Conservation (phyloP, 35 echinoderm and acorn worm species). For the Heliocidaris erythrogramma region DNA sequence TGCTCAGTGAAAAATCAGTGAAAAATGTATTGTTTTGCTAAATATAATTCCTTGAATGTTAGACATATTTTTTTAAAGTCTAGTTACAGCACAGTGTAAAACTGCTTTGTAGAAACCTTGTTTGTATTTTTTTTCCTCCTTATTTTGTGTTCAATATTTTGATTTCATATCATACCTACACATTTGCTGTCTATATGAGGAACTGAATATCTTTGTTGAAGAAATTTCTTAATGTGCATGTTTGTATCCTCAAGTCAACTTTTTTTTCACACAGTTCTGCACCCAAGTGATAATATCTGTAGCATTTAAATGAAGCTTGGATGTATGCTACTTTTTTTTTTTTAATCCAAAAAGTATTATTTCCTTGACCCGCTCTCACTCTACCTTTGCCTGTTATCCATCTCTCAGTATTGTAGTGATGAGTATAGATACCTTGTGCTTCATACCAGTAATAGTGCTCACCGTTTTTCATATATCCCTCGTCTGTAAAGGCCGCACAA, state of each 20-base stretch:
- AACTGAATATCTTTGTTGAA: no score
- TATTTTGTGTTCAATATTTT: not conserved
- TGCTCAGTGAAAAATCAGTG: not conserved
- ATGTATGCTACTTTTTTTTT: not conserved
- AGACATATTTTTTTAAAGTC: not conserved
- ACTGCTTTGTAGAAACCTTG: not conserved
- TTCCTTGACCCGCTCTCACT: constrained; percentile 31
- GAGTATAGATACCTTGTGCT: constrained; percentile 66
- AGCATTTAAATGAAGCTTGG: not conserved
- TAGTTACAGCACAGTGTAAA: not conserved
- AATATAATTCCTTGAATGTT: not conserved
- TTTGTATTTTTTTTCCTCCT: not conserved
- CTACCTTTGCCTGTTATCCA: not conserved
- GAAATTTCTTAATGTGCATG: no score
- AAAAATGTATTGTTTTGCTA: not conserved
- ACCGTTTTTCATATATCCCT: constrained; percentile 88
- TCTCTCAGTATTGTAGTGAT: constrained; percentile 48
- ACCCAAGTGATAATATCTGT: not conserved
- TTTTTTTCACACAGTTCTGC: not conserved
- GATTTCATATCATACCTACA: not conserved
- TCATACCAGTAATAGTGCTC: constrained; percentile 86
- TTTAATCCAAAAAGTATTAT: not conserved
- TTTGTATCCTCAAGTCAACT: no score
- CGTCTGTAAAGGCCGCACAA: constrained; percentile 88
- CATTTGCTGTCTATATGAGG: not conserved